Conservation (phyloP, 2,888 invertebrate genomes). For the Drosophila helvetica region DNA sequence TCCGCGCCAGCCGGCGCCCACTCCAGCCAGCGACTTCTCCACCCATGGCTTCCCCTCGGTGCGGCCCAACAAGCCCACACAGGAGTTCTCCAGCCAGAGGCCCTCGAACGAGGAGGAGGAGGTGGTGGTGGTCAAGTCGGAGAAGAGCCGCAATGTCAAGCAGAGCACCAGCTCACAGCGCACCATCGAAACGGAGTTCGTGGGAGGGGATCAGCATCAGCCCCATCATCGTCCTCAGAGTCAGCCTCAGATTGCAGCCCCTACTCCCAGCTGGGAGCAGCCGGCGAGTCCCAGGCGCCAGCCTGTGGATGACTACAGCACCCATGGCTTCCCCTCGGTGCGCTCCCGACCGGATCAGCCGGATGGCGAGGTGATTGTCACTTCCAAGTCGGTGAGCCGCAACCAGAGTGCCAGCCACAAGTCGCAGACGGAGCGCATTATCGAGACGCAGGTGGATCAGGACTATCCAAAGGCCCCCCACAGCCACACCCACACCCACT, state of each 20-base stretch:
- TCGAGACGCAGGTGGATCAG: conserved; percentile 66
- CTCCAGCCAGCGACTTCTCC: conserved; percentile 56
- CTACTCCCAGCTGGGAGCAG: conserved; percentile 61
- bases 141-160: conserved; percentile 72
- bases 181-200: conserved; percentile 70
- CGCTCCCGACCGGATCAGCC: conserved; percentile 57
- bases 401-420: conserved; percentile 51
- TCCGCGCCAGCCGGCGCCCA: conserved; percentile 44
- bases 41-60: conserved; percentile 81
- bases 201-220: conserved; percentile 49
- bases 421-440: conserved; percentile 70
- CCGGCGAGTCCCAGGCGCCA: conserved; percentile 47
- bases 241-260: conserved; percentile 22
- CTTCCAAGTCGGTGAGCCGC: conserved; percentile 32
- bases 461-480: conserved; percentile 21
- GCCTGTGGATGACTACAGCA: conserved; percentile 58
- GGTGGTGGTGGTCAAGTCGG: conserved; percentile 72
- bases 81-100: conserved; percentile 65
- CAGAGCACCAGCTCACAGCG: conserved; percentile 70
- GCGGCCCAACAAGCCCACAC: conserved; percentile 70
- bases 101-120: conserved; percentile 61
- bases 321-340: conserved; percentile 76
- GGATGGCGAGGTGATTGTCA: conserved; percentile 53
- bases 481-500: not conserved
- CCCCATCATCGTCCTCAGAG: too few species aligned